These are phyloP conservation scores for Dicycla oo DNA, from an alignment of 2,888 invertebrate species.

Conservation along the genomic window DNA sequence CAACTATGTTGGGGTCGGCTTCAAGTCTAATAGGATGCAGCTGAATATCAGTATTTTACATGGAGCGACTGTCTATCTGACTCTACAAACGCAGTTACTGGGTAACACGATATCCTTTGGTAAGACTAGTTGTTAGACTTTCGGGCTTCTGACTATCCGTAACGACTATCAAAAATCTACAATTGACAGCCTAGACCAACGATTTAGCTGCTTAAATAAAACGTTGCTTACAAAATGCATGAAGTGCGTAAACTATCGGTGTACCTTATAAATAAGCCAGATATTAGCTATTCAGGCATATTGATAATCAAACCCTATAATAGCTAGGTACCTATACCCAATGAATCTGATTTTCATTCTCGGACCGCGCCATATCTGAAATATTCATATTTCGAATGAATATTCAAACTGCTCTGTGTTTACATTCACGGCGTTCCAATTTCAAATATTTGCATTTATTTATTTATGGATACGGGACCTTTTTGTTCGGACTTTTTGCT, in stretches of 20 bases:
- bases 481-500: constrained; percentile 78
- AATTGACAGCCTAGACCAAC: too few relatives aligned
- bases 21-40: too few relatives aligned
- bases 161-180: too few relatives aligned
- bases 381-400: constrained; percentile 90
- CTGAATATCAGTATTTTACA: too few relatives aligned
- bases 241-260: background rate
- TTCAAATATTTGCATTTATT: constrained; percentile 90
- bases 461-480: constrained; percentile 84
- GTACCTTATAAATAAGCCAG: background rate
- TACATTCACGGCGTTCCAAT: constrained; percentile 89
- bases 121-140: too few relatives aligned
- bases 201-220: too few relatives aligned
- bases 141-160: too few relatives aligned
- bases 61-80: too few relatives aligned
- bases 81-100: too few relatives aligned
- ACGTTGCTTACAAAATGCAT: too few relatives aligned
- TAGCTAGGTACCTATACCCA: constrained; percentile 67
- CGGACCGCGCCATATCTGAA: constrained; percentile 81
- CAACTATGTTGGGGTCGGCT: too few relatives aligned
- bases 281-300: constrained; percentile 14
- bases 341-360: constrained; percentile 86
- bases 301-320: constrained; percentile 30
- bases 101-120: too few relatives aligned
- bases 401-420: constrained; percentile 89